Evolutionary conservation across 2,113 vertebrate species (phyloP), one percentile per base, ranked within the genome.

Genomic region (Sturnus vulgaris): DNA sequence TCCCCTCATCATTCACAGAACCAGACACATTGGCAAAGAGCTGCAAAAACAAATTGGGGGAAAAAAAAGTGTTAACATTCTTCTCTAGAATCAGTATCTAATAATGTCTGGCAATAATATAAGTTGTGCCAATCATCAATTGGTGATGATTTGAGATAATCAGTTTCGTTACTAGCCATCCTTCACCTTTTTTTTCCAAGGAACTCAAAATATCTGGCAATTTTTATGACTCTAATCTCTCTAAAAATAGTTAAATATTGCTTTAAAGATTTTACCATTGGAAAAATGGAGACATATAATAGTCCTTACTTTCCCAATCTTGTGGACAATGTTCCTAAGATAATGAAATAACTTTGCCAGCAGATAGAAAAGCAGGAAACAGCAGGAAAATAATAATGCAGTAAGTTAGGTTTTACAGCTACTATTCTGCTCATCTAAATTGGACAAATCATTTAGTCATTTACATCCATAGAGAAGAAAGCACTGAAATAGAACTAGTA

Each of bases 21-120:
- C 98, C 98, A 0, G 94, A 92, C 64, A 98, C 95, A 4, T 98
- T 98, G 76, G 93, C 15, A 78, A 97, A 97, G 10, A 83, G 8
- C 98, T 98, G 96, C 19, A 95, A 96, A 55, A 92, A 94, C 33
- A 96, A 73, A 69, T 30, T 1, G 4, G 28, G 35, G 52, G 70
- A 22, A 49, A 64, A 64, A 85, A 42, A 76, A 18, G 1, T 7
- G 37, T 97, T 77, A 95, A 49, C 30, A 60, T 57, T 50, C 21
- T 68, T 65, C 33, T 87, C 27, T 47, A 46, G 30, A 85, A 75
- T 40, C 46, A 46, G 39, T 44, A 79, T 5, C 9, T 81, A 76
- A 55, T 27, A 78, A 65, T 22, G 3, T 35, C 30, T 46, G 20
- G n/a, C 31, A 82, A 60, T 37, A 55, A 42, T 25, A 82, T 3